These are phyloP conservation scores for Diadumene lineata DNA, from an alignment of 92 coral and sea anemone species.

Conservation along the genomic window DNA sequence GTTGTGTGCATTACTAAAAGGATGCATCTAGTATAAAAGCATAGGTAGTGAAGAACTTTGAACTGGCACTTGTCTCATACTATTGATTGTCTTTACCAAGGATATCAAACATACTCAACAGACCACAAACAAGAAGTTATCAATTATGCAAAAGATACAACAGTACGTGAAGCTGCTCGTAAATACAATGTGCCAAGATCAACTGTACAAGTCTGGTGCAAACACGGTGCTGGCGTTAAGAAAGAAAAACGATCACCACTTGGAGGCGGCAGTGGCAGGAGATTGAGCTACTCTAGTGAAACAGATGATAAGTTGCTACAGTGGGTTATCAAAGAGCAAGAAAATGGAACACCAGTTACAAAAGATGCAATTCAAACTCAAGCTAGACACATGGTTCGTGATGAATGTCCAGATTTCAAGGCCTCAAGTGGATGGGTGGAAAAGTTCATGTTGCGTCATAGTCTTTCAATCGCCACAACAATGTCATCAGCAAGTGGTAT, in stretches of 20 bases:
- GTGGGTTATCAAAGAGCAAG: conserved; percentile 92
- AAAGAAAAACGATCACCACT: conserved; percentile 76
- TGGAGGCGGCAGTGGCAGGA: conserved; percentile 89
- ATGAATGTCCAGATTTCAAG: conserved; percentile 97
- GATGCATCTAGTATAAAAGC: too few species aligned
- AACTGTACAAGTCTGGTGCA: conserved; percentile 89
- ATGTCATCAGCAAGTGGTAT: conserved; percentile 83
- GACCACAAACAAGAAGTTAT: conserved; percentile 89
- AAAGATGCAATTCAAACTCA: conserved; percentile 92
- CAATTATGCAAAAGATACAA: conserved; percentile 81
- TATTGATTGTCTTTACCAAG: conserved; percentile 63
- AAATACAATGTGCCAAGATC: conserved; percentile 83
- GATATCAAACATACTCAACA: conserved; percentile 75
- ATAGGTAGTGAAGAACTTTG: background rate
- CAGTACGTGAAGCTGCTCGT: conserved; percentile 83
- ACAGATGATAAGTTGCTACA: conserved; percentile 90
- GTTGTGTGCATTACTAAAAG: too few species aligned
- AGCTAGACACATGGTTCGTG: conserved; percentile 80
- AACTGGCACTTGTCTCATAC: conserved; percentile 7
- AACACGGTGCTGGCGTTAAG: conserved; percentile 68
- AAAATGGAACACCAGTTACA: conserved; percentile 89
- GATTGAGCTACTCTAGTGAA: conserved; percentile 92
- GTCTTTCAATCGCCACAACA: conserved; percentile 77
- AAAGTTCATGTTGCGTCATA: conserved; percentile 89
- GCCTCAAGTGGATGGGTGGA: conserved; percentile 99